Base-by-base conservation (phyloP, 53 echinoderm and acorn worm genomes). In the Pentamera pediparva region DNA sequence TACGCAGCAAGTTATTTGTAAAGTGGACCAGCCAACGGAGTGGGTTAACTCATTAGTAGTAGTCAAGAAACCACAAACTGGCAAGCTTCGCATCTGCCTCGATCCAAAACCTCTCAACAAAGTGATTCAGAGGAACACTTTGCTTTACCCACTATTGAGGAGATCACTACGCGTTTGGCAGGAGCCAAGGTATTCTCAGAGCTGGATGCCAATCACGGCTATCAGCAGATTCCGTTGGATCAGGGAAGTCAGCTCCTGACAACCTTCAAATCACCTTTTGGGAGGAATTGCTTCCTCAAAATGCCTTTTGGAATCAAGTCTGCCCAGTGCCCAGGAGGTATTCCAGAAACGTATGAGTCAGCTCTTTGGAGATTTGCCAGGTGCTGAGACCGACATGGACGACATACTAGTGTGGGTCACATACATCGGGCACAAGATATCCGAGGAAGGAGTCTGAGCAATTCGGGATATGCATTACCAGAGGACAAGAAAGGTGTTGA, bases 231-330 rank as follows among this genome's bases (percentile, higher is more conserved):
- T 15, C 39, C 63, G 27, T 30, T 89, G 15, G 74, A 77, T 28
- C 48, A 77, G 6, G 78, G 65, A 27, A 65, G 80, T 21, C 76
- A 76, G 9, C 63, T 77, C 6, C 77, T 81, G 8, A 89, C 84
- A 7, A 84, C 81, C 4, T 89, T 84, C 48, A 80, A 77, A 6
- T 78, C 82, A 4, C 82, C 62, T 29, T 79, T 89, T 58, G 76
- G 85, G 12, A 33, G 81, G 25, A 65, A 84, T 31, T 71, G 81
- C n/a, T 85, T 80, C 77, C 61, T 82, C 3, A 40, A 77, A 7
- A 43, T 85, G 26, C 85, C 85, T 24, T 89, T 85, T 81, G 89
- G 78, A 21, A 89, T 81, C 32, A 65, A 80, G 26, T 78, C 80
- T 6, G 80, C 89, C 39, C 40, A 62, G 13, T 27, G 6, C 0